A percentile compares a stretch with the other conserved stretches of the same genome.
phyloP scores from a whole-genome alignment of 2,113 vertebrate species.

The Rhombomys opimus region DNA sequence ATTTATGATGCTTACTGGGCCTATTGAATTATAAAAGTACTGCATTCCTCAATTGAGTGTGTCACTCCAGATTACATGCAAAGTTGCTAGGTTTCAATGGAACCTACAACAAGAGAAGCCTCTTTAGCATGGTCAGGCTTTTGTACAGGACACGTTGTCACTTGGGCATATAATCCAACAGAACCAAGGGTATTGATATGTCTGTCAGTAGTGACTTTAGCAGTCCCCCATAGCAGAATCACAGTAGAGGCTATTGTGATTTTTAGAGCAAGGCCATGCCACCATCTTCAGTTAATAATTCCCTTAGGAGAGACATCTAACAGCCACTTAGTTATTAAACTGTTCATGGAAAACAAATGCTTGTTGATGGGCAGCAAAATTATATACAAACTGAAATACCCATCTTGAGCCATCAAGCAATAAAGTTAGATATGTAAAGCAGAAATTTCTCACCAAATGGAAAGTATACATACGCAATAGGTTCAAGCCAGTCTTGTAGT shows the following conservation, averaged over 20 bases:
- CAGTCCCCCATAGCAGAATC: no score
- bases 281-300: not conserved
- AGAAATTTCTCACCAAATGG: not conserved
- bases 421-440: not conserved
- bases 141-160: not conserved
- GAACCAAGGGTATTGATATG: not conserved
- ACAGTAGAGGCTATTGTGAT: not conserved
- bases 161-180: not conserved
- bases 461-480: not conserved
- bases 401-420: not conserved
- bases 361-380: not conserved
- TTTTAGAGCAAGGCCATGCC: not conserved
- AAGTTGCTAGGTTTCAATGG: not conserved
- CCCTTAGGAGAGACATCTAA: not conserved
- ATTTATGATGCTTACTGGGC: not conserved
- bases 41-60: not conserved
- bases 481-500: not conserved
- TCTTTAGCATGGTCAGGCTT: not conserved
- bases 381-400: not conserved
- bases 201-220: not conserved
- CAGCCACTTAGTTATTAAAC: not conserved
- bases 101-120: not conserved
- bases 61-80: no score
- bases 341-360: not conserved
- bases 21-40: not conserved